A percentile compares a stretch with the other conserved stretches of the same genome.
These are phyloP conservation scores for Leiothrix lutea DNA, from an alignment of 2,113 vertebrate species.

Conservation along the genomic window DNA sequence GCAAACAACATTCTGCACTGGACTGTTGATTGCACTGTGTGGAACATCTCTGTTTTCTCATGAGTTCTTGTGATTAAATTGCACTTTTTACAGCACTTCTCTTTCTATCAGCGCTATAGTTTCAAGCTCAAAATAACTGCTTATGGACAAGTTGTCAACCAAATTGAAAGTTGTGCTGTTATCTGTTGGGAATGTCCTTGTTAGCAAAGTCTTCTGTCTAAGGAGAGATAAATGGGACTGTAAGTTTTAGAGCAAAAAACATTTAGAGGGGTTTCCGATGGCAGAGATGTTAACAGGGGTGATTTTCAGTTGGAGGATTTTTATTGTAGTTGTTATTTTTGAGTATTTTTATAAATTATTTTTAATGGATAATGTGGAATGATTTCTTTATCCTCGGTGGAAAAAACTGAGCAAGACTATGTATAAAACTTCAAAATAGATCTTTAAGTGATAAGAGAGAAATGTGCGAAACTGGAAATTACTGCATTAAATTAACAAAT, in stretches of 20 bases:
- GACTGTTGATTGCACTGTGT: background rate
- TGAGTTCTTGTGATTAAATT: background rate
- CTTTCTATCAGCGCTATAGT: background rate
- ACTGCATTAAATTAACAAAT: background rate
- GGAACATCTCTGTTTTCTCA: background rate
- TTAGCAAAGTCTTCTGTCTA: background rate
- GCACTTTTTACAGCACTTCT: background rate
- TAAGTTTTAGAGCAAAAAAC: background rate
- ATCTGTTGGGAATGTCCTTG: background rate
- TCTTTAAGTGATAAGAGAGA: background rate
- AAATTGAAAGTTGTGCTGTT: background rate
- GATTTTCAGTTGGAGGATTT: background rate
- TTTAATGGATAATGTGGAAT: background rate
- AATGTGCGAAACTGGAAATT: background rate
- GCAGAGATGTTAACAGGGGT: background rate
- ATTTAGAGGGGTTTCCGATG: background rate
- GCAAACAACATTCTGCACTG: background rate
- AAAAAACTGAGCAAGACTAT: background rate
- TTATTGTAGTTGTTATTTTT: background rate
- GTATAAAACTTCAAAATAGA: background rate
- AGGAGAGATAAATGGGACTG: background rate
- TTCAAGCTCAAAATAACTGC: background rate
- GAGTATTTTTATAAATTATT: background rate
- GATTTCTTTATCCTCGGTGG: background rate
- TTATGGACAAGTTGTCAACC: background rate